phyloP scores from a whole-genome alignment of 2,888 invertebrate genomes.

The Corbicula japonica region DNA sequence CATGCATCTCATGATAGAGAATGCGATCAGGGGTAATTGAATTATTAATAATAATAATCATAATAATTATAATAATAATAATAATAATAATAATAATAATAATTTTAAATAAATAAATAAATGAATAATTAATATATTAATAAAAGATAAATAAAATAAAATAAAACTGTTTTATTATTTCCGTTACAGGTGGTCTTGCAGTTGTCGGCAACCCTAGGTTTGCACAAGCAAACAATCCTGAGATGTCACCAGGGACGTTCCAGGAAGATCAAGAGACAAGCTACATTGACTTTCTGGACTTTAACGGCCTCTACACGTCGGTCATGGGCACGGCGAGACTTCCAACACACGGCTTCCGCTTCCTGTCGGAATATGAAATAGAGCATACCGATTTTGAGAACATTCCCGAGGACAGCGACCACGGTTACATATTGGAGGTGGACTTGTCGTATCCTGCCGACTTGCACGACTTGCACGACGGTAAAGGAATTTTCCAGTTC shows the following conservation, averaged over 20 bases:
- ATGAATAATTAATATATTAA: too few species aligned
- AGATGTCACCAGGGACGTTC: not conserved
- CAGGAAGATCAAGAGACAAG: not conserved
- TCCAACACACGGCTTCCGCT: constrained; percentile 1
- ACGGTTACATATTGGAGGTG: constrained; percentile 14
- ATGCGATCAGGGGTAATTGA: constrained; percentile 1
- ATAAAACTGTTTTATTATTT: too few species aligned
- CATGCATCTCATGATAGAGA: constrained; percentile 17
- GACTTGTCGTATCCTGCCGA: constrained; percentile 5
- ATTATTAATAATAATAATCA: too few species aligned
- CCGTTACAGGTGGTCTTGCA: constrained; percentile 10
- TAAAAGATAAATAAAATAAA: too few species aligned
- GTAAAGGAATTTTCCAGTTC: not conserved
- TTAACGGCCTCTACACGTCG: constrained; percentile 10
- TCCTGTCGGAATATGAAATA: constrained; percentile 9
- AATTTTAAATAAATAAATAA: too few species aligned
- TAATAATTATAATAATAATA: too few species aligned
- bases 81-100: too few species aligned
- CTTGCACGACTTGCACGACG: constrained; percentile 7
- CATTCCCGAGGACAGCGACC: constrained; percentile 2
- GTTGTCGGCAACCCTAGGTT: not conserved
- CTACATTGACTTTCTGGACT: constrained; percentile 8
- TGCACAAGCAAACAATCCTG: not conserved
- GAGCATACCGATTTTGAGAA: constrained; percentile 8
- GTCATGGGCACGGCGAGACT: constrained; percentile 6